These are phyloP conservation scores for Cryptomyrus ogoouensis DNA, from an alignment of 2,113 vertebrate genomes.

Conservation along the genomic window DNA sequence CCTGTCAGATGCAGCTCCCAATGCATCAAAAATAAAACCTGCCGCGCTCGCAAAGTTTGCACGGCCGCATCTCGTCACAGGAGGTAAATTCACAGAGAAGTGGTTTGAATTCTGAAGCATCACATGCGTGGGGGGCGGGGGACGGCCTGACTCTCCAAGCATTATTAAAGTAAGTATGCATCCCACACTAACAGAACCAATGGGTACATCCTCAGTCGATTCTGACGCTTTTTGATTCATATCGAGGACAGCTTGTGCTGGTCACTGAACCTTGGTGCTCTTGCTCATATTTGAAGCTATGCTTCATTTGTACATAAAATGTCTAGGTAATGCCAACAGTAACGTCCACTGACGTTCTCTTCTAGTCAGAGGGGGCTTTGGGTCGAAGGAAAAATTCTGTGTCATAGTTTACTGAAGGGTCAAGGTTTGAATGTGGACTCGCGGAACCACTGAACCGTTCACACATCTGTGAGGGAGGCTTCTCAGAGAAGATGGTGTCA, in stretches of 20 bases:
- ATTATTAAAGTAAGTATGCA: constrained; percentile 33
- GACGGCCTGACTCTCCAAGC: constrained; percentile 51
- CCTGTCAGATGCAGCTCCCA: constrained; percentile 55
- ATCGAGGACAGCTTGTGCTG: neutral
- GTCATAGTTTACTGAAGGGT: neutral
- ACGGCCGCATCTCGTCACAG: constrained; percentile 43
- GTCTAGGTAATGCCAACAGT: neutral
- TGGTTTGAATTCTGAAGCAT: constrained; percentile 46
- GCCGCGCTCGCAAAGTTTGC: constrained; percentile 54
- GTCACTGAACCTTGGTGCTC: neutral
- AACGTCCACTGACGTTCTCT: neutral
- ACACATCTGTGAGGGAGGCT: neutral
- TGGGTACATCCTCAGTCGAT: constrained; percentile 32
- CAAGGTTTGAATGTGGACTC: neutral
- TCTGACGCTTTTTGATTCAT: constrained; percentile 20
- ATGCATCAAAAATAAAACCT: constrained; percentile 53
- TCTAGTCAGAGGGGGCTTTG: neutral
- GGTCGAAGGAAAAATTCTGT: neutral
- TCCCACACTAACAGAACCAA: constrained; percentile 13
- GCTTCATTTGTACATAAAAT: neutral
- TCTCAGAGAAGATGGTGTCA: neutral
- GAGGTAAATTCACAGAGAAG: constrained; percentile 48
- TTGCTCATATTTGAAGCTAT: neutral
- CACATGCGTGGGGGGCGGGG: constrained; percentile 37
- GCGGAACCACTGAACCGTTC: neutral